Percentiles rank a stretch among this genome's conserved stretches.
These are phyloP conservation scores for Drosophila eohydei DNA, from an alignment of 2,888 invertebrate species.

Conservation along the genomic window DNA sequence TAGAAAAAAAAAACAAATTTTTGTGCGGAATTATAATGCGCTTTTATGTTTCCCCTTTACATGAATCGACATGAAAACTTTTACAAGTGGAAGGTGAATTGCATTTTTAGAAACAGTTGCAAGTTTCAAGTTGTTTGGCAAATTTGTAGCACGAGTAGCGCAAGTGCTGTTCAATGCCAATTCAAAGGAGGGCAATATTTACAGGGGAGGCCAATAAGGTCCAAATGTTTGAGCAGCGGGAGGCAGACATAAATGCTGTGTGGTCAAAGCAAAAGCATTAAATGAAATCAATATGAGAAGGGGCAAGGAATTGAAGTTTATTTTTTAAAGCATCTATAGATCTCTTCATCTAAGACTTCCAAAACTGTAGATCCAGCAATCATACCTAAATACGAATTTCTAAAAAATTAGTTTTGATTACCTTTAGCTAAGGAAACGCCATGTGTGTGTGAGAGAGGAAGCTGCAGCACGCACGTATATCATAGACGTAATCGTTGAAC, in stretches of 20 bases:
- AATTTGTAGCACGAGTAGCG: constrained; percentile 37
- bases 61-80: constrained; percentile 30
- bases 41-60: constrained; percentile 9
- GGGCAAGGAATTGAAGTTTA: neutral
- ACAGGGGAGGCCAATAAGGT: constrained; percentile 17
- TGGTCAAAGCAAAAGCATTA: neutral
- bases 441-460: neutral
- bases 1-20: constrained; percentile 10
- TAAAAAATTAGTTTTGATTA: neutral
- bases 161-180: constrained; percentile 36
- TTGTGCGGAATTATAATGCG: constrained; percentile 36
- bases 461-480: neutral
- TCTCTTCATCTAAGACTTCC: neutral
- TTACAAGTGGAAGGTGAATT: constrained; percentile 51
- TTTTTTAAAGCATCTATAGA: neutral
- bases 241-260: neutral
- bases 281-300: neutral
- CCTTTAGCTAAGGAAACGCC: neutral
- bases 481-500: too few species aligned
- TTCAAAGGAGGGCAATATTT: constrained; percentile 11
- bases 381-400: neutral
- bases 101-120: constrained; percentile 53
- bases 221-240: neutral
- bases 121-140: constrained; percentile 39
- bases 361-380: neutral